These are phyloP conservation scores for Hoplodrina ambigua DNA, from an alignment of 2,888 invertebrate genomes.

Conservation along the genomic window DNA sequence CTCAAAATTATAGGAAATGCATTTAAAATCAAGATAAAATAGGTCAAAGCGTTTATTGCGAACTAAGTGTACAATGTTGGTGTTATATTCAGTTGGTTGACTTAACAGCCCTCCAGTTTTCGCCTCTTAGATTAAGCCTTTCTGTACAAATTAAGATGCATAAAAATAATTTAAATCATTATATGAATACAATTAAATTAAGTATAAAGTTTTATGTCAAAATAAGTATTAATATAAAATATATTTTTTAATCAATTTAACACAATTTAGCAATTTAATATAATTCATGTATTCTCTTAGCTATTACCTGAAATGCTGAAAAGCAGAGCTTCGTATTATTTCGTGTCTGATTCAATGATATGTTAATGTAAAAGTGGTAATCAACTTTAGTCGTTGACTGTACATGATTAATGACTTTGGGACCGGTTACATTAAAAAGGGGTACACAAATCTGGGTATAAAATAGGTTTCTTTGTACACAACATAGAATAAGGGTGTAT, in stretches of 20 bases:
- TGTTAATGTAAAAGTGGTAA: not conserved
- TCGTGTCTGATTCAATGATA: not conserved
- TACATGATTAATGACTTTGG: slow-evolving; percentile 58
- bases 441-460: slow-evolving; percentile 24
- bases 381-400: not conserved
- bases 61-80: too few species aligned
- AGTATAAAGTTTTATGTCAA: too few species aligned
- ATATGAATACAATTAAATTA: too few species aligned
- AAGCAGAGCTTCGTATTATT: not conserved
- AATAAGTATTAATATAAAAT: too few species aligned
- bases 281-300: not conserved
- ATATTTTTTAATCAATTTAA: too few species aligned
- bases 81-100: too few species aligned
- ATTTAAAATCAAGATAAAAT: not conserved
- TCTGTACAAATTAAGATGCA: too few species aligned
- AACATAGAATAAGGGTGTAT: slow-evolving; percentile 1
- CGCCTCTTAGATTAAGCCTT: too few species aligned
- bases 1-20: not conserved
- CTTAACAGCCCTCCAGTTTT: too few species aligned
- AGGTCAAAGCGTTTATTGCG: not conserved
- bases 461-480: slow-evolving; percentile 34
- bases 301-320: not conserved
- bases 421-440: slow-evolving; percentile 40
- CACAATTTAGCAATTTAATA: too few species aligned
- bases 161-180: too few species aligned